These are phyloP conservation scores for Anoplolepis gracilipes DNA, from an alignment of 1,140 invertebrate species.

Conservation along the genomic window DNA sequence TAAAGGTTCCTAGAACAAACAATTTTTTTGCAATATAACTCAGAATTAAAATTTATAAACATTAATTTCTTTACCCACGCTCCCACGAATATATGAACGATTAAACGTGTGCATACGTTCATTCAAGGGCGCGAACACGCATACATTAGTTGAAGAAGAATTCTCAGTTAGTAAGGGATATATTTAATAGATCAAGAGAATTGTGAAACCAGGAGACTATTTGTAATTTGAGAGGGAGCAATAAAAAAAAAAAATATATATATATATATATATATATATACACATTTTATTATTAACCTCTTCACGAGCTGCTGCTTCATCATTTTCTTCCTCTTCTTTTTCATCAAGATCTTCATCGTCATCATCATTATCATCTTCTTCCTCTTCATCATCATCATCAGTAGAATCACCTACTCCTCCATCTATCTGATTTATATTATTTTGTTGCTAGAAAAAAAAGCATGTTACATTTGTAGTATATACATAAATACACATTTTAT, in stretches of 20 bases:
- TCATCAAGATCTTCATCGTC: slow-evolving; percentile 90
- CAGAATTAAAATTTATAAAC: background rate
- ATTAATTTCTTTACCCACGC: slow-evolving; percentile 85
- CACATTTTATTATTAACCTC: slow-evolving; percentile 81
- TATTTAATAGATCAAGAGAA: too few species aligned
- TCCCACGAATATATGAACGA: too few species aligned
- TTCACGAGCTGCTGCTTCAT: slow-evolving; percentile 86
- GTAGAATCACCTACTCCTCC: slow-evolving; percentile 91
- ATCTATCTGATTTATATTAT: slow-evolving; percentile 88
- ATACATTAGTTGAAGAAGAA: too few species aligned
- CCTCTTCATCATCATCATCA: slow-evolving; percentile 92
- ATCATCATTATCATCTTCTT: slow-evolving; percentile 92
- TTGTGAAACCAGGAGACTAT: too few species aligned
- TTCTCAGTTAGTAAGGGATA: too few species aligned
- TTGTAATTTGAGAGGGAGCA: too few species aligned
- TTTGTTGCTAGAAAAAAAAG: slow-evolving; percentile 71
- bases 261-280: too few species aligned
- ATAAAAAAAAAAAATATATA: too few species aligned
- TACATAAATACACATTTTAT: too few species aligned
- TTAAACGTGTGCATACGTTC: too few species aligned
- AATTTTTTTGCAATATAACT: slow-evolving; percentile 14
- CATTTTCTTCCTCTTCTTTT: slow-evolving; percentile 91
- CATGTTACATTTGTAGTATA: too few species aligned
- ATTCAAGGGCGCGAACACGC: too few species aligned
- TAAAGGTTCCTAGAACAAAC: slow-evolving; percentile 91